Evolutionary conservation across 2,797 vertebrate genomes (phyloP).

Genomic region (Etheostoma nigrum): DNA sequence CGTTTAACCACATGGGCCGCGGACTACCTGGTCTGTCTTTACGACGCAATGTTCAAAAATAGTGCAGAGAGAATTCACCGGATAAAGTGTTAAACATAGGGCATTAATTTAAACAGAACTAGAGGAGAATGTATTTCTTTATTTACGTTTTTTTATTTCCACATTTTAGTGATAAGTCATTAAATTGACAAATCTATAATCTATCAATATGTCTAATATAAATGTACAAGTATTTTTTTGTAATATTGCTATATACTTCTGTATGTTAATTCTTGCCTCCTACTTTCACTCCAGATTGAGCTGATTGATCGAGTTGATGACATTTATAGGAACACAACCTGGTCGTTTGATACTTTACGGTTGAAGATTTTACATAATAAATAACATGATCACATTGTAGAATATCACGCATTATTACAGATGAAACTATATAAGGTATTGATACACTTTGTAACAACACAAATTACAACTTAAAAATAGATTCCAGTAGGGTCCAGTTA

Average conservation of each 20-base stretch:
- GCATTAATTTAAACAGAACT: too few species aligned
- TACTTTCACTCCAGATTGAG: slow-evolving; percentile 88
- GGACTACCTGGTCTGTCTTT: slow-evolving; percentile 90
- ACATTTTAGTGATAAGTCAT: neutral
- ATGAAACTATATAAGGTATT: neutral
- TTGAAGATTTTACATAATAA: too few species aligned
- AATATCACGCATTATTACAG: neutral
- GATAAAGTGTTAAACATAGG: neutral
- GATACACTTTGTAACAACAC: neutral
- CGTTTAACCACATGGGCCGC: slow-evolving; percentile 93
- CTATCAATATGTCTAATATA: neutral
- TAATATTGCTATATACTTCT: neutral
- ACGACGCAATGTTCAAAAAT: slow-evolving; percentile 1
- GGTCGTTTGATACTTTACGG: slow-evolving; percentile 66
- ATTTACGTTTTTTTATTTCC: neutral
- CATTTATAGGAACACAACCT: slow-evolving; percentile 97
- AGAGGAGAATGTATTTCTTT: neutral
- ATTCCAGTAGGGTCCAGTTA: too few species aligned
- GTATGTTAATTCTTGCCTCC: neutral
- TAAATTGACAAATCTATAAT: neutral
- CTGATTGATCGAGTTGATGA: slow-evolving; percentile 98
- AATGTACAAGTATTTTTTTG: neutral
- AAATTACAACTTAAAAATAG: neutral
- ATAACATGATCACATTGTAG: neutral
- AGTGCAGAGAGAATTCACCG: neutral